Evolutionary conservation across 2,797 vertebrate genomes (phyloP), one percentile per base, ranked within the genome.

Genomic region (Neosalanx taihuensis): DNA sequence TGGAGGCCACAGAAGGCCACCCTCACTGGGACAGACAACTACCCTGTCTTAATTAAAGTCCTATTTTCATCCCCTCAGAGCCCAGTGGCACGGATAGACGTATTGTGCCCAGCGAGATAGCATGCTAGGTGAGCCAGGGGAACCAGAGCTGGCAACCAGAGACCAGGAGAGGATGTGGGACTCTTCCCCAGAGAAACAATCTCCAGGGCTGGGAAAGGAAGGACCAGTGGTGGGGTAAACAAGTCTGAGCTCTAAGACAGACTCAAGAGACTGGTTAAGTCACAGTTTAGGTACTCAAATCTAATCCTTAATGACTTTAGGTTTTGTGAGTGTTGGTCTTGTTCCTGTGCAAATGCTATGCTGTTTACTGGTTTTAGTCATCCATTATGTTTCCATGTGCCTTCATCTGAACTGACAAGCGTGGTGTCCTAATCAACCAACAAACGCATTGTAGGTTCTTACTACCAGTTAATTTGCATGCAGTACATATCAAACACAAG

Each of bases 41-140:
- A 69, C 65, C 84, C 83, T 75, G 78, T 85, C 77, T 91, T 92
- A 92, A 93, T 93, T 92, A 93, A 89, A 78, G 70, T 83, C 79
- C 81, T 68, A 71, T 69, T 49, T 49, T 23, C 74, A 67, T 83
- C 76, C 84, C 82, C 75, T 76, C 12, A 3, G 68, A 60, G 71
- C 76, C 72, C 67, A 76, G 77, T 76, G 83, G 82, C 63, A 9
- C 41, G 61, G 70, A 72, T 78, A 78, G 74, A 79, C 68, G 73
- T 81, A 83, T 77, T 71, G 67, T 72, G 82, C 72, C 72, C 70
- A 35, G 26, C 76, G 63, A 60, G 76, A 81, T 67, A 76, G 62
- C 70, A 64, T 0, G 1, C 35, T 56, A 41, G 72, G 70, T 26
- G 5, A 72, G 72, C 76, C 70, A 53, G 57, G 68, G 61, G 64